Evolutionary conservation across 2,888 invertebrate species (phyloP), one percentile per base, ranked within the genome.

Genomic region (Achlya flavicornis): DNA sequence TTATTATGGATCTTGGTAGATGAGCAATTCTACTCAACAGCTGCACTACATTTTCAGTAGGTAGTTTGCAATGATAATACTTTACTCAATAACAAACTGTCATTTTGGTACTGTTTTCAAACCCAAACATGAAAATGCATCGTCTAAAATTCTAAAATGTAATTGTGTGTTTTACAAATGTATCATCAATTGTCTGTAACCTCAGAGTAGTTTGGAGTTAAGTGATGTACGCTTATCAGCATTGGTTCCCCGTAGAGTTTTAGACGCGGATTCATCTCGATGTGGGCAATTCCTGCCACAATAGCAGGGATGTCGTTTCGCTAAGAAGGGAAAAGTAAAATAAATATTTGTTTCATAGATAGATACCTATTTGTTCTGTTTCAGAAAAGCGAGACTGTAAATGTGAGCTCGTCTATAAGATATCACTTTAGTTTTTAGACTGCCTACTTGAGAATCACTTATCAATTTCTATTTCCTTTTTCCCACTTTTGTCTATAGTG

Each of bases 241-340:
- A 53, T 53, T 19, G 53, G 19, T 10, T 16, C 19, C 19, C 53
- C 53, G 53, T 53, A 53, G 53, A 7, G 16, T 19, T 19, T 53
- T 53, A 16, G 3, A 6, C 3, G 10, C 1, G 53, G 19, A 53
- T 53, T 53, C 10, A 19, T 53, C 53, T 53, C 53, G 16, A 53
- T 19, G 53, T 53, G 53, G n/a, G 53, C 19, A 53, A 53, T 53
- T 19, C 16, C 53, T 53, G 53, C 53, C 16, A 4, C 53, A 19
- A 53, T 53, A 53, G 53, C 19, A 19, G 53, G 53, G 7, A 53
- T 53, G 19, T 53, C 53, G 19, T 53, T 53, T 53, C n/a, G n/a
- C 53, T 53, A 53, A 19, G 53, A 19, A 53, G 19, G n/a, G 7
- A 53, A 8, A 53, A 53, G 8, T 14, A 2, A 0, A 19, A 10